A percentile compares a stretch with the other conserved stretches of the same genome.
Conservation (phyloP, 2,113 vertebrate genomes). For the Megaleporinus macrocephalus region DNA sequence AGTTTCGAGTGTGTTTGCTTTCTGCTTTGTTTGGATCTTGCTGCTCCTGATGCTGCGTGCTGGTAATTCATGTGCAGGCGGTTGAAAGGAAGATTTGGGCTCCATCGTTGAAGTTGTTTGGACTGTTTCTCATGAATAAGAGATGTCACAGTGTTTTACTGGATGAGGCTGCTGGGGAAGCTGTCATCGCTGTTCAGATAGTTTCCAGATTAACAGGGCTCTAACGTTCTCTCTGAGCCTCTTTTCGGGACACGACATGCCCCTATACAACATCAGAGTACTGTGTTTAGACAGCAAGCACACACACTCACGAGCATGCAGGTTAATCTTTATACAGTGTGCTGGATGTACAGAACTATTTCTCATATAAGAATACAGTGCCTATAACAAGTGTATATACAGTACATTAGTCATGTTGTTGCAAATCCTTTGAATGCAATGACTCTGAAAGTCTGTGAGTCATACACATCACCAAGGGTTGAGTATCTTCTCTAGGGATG, state of each 20-base stretch:
- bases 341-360: too few relatives aligned
- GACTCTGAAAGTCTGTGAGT: too few relatives aligned
- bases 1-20: not conserved
- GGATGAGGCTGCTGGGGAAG: conserved; percentile 5
- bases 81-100: not conserved
- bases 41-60: conserved; percentile 4
- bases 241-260: conserved; percentile 16
- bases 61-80: conserved; percentile 25
- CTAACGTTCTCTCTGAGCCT: conserved; percentile 9
- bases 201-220: conserved; percentile 40
- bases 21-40: not conserved
- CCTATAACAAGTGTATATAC: too few relatives aligned
- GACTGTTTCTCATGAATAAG: conserved; percentile 42
- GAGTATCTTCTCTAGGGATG: too few relatives aligned
- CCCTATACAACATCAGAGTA: conserved; percentile 15
- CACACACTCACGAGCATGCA: not conserved
- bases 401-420: too few relatives aligned
- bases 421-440: too few relatives aligned
- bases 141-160: not conserved
- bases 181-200: conserved; percentile 20
- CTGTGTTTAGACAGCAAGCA: not conserved
- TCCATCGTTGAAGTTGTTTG: not conserved
- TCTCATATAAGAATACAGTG: too few relatives aligned
- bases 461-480: too few relatives aligned
- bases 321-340: not conserved